These are phyloP conservation scores for Drosophila falleni DNA, from an alignment of 2,888 invertebrate species.

Conservation along the genomic window DNA sequence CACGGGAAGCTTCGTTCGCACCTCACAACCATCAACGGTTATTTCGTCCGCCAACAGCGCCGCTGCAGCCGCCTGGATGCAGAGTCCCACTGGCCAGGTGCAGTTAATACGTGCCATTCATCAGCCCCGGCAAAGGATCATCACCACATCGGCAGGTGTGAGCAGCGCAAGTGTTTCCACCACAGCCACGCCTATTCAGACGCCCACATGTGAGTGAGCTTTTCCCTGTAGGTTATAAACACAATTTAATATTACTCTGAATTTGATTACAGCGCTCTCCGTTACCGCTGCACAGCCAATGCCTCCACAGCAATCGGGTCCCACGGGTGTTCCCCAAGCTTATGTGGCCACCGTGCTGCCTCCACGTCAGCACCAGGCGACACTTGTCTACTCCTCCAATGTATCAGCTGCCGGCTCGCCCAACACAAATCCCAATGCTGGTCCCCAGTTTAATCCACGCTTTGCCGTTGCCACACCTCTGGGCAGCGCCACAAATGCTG, in stretches of 20 bases:
- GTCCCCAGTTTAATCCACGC: slow-evolving; percentile 84
- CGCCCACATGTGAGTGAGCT: slow-evolving; percentile 45
- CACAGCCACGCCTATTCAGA: slow-evolving; percentile 63
- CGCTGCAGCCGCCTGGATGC: slow-evolving; percentile 82
- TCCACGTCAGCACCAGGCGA: slow-evolving; percentile 84
- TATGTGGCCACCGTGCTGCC: slow-evolving; percentile 85
- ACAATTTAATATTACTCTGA: neutral
- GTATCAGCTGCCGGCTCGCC: slow-evolving; percentile 66
- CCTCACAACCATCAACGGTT: slow-evolving; percentile 84
- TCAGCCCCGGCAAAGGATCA: slow-evolving; percentile 83
- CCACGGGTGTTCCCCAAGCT: slow-evolving; percentile 66
- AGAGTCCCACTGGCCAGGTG: slow-evolving; percentile 83
- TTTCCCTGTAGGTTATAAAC: neutral
- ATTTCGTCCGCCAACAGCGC: slow-evolving; percentile 83
- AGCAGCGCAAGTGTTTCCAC: slow-evolving; percentile 67
- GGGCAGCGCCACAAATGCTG: slow-evolving; percentile 34
- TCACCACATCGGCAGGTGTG: slow-evolving; percentile 82
- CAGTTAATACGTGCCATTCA: slow-evolving; percentile 85
- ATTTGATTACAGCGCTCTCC: slow-evolving; percentile 59
- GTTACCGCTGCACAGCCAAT: slow-evolving; percentile 57
- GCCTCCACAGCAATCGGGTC: slow-evolving; percentile 49
- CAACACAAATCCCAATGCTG: slow-evolving; percentile 71
- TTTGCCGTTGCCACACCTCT: slow-evolving; percentile 83
- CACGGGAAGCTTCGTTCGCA: slow-evolving; percentile 83
- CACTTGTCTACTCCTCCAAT: slow-evolving; percentile 84